Conservation (phyloP, 2,888 invertebrate genomes). For the Argynnis bischoffii region DNA sequence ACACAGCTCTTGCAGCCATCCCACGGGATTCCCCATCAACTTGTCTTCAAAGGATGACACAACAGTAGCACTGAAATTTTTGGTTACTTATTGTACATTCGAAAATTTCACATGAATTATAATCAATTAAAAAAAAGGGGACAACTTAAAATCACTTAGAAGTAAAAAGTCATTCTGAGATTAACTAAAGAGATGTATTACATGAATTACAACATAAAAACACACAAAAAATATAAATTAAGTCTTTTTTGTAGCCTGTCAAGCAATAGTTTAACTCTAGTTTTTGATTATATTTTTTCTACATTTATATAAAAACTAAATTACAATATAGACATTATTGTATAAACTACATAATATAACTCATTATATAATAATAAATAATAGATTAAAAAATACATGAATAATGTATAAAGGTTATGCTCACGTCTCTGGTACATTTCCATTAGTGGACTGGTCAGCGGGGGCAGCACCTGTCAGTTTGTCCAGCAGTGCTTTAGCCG, state of each 20-base stretch:
- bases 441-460: slow-evolving; percentile 82
- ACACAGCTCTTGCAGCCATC: slow-evolving; percentile 96
- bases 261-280: background rate
- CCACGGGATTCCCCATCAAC: slow-evolving; percentile 95
- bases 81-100: too few species aligned
- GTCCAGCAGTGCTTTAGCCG: slow-evolving; percentile 95
- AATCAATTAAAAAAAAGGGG: too few species aligned
- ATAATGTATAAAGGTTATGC: slow-evolving; percentile 39
- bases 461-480: slow-evolving; percentile 89
- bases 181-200: background rate
- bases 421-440: slow-evolving; percentile 73
- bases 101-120: too few species aligned
- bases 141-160: slow-evolving; percentile 40
- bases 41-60: slow-evolving; percentile 88
- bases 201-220: background rate
- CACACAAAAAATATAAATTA: background rate
- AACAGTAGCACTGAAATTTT: slow-evolving; percentile 64
- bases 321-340: too few species aligned
- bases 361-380: too few species aligned
- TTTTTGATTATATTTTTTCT: background rate
- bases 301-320: too few species aligned
- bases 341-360: too few species aligned
- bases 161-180: background rate
- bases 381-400: too few species aligned
- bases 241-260: background rate